Conservation (phyloP, 2,888 invertebrate species). For the Liodrosophila aerea region DNA sequence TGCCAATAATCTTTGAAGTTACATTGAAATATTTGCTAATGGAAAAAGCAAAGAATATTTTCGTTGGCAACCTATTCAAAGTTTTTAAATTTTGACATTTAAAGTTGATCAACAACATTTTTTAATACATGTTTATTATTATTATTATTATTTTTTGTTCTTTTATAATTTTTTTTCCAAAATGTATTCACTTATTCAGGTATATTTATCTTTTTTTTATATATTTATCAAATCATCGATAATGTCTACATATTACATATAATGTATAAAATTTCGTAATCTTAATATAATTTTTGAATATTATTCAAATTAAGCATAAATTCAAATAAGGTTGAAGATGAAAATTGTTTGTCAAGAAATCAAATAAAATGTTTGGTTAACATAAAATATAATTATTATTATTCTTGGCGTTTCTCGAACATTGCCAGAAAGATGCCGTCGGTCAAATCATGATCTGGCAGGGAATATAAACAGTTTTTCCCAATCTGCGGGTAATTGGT, state of each 20-base stretch:
- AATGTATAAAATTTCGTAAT: too few relatives aligned
- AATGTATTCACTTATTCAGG: not conserved
- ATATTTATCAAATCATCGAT: conserved; percentile 47
- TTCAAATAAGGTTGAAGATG: too few relatives aligned
- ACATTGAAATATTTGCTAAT: conserved; percentile 49
- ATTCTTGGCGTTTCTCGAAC: conserved; percentile 85
- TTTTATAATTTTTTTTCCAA: conserved; percentile 28
- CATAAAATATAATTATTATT: conserved; percentile 18
- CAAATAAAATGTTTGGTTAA: conserved; percentile 2
- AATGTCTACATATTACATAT: too few relatives aligned
- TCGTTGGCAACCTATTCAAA: conserved; percentile 46
- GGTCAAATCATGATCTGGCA: conserved; percentile 89
- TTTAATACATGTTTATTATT: conserved; percentile 42
- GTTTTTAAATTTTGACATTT: conserved; percentile 57
- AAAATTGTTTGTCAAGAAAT: too few relatives aligned
- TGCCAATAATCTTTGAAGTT: conserved; percentile 42
- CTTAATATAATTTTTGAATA: too few relatives aligned
- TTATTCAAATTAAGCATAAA: too few relatives aligned
- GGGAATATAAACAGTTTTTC: conserved; percentile 90
- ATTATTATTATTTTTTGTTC: conserved; percentile 23
- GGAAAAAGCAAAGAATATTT: conserved; percentile 47
- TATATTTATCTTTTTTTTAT: conserved; percentile 14
- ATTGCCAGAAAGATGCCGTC: conserved; percentile 98
- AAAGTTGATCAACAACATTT: conserved; percentile 38
- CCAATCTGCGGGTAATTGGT: conserved; percentile 87